Base-by-base conservation (phyloP, 2,888 invertebrate genomes). In the Drosophila mimica region DNA sequence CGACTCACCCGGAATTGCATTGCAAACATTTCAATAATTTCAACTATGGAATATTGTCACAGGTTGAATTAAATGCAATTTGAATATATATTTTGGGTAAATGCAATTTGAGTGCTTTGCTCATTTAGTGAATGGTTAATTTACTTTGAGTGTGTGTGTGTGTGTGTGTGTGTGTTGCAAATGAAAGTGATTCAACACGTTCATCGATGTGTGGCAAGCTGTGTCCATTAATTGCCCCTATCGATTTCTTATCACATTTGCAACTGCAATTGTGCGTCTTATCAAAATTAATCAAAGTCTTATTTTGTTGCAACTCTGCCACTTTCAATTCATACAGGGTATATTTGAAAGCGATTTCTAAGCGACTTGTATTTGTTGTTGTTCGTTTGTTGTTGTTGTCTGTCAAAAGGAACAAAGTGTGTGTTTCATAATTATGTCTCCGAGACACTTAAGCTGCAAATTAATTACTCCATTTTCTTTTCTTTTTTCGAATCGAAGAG, bases 401-500 rank as follows among this genome's bases (percentile, higher is more conserved):
- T 46, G 72, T 65, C 38, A 56, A 30, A 46, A n/a, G 53, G 17
- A 53, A 17, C 17, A 43, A 58, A 46, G 17, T 33, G 52, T 33
- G 31, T 7, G 84, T 77, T 68, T 79, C 74, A 81, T 84, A 84
- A 88, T 88, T 88, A 81, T 79, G 63, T 68, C 64, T 71, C 15
- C 53, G 48, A 68, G 76, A 74, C 85, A 85, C 85, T 81, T 70
- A 67, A 85, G 74, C 79, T 81, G 80, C 70, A 77, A 86, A 85
- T 82, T 86, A 85, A 88, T 88, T 83, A 86, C 72, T 70, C 76
- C 76, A 79, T 83, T 79, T 76, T 79, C 74, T 69, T 70, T 64
- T 58, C 63, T 25, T 25, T 46, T 46, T 15, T 25, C 8, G 58
- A 66, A 65, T 68, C 68, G 60, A 70, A 36, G 40, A 54, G 25